Percentiles rank a stretch among this genome's conserved stretches.
phyloP scores from a whole-genome alignment of 2,797 vertebrate genomes.

The Toxotes lorentzi region DNA sequence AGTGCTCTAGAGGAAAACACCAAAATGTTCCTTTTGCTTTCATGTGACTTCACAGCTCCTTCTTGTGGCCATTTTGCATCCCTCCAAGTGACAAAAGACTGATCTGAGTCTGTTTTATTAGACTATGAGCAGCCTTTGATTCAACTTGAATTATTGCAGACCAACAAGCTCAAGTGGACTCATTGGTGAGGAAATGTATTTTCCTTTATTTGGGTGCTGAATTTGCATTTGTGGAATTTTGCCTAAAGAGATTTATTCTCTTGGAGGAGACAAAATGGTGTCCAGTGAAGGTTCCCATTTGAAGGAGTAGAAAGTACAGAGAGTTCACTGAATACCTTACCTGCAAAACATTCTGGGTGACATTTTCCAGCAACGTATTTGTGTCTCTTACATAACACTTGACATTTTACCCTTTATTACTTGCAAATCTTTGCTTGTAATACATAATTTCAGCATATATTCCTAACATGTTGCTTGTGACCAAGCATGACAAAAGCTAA shows the following conservation, averaged over 20 bases:
- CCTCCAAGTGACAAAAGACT: slow-evolving; percentile 40
- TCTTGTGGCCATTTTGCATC: slow-evolving; percentile 64
- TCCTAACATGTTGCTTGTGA: background rate
- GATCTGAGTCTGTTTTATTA: background rate
- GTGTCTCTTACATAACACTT: slow-evolving; percentile 36
- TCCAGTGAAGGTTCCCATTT: slow-evolving; percentile 46
- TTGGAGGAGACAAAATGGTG: slow-evolving; percentile 57
- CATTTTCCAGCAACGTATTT: slow-evolving; percentile 50
- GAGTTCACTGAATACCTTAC: slow-evolving; percentile 56
- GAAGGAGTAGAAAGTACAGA: slow-evolving; percentile 2
- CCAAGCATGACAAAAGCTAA: background rate
- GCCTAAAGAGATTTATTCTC: background rate
- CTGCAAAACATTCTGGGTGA: slow-evolving; percentile 56
- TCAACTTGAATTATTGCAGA: background rate
- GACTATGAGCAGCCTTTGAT: background rate
- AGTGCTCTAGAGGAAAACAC: slow-evolving; percentile 66
- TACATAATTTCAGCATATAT: slow-evolving; percentile 1
- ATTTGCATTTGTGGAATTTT: slow-evolving; percentile 7
- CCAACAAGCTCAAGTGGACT: background rate
- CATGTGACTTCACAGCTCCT: slow-evolving; percentile 57
- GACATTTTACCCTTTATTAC: slow-evolving; percentile 31
- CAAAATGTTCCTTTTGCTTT: slow-evolving; percentile 34
- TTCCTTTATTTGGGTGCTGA: background rate
- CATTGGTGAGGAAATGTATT: background rate
- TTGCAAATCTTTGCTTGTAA: slow-evolving; percentile 19